phyloP scores from a whole-genome alignment of 2,888 invertebrate species.

The Psococerastis gibbosa region DNA sequence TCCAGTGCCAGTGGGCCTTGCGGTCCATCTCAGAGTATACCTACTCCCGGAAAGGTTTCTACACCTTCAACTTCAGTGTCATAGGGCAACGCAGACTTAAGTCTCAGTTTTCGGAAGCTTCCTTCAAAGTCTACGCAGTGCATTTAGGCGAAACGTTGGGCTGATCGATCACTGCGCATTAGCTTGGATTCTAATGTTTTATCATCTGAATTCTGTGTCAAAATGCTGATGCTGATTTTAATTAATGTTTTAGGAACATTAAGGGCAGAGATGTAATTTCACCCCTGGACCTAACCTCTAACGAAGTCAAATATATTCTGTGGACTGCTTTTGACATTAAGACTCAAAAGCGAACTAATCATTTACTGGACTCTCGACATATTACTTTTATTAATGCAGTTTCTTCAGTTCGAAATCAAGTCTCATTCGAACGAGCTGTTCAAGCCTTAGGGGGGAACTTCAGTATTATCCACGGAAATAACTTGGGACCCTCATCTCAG shows the following conservation, averaged over 20 bases:
- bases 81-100: too few relatives aligned
- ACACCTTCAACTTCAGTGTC: too few relatives aligned
- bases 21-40: too few relatives aligned
- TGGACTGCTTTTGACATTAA: slow-evolving; percentile 18
- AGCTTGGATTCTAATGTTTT: too few relatives aligned
- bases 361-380: neutral
- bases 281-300: slow-evolving; percentile 14
- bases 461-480: slow-evolving; percentile 12
- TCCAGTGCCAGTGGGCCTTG: too few relatives aligned
- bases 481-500: slow-evolving; percentile 10
- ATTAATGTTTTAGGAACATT: neutral
- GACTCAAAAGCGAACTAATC: neutral
- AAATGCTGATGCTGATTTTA: too few relatives aligned
- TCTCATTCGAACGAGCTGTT: slow-evolving; percentile 14
- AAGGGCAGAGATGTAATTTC: slow-evolving; percentile 16
- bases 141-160: too few relatives aligned
- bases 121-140: too few relatives aligned
- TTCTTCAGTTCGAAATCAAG: slow-evolving; percentile 14
- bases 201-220: too few relatives aligned
- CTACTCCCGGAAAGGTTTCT: too few relatives aligned
- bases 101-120: too few relatives aligned
- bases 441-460: slow-evolving; percentile 14
- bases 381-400: neutral
- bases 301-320: slow-evolving; percentile 16
- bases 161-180: too few relatives aligned